Evolutionary conservation across 1,140 invertebrate species (phyloP).

Genomic region (Hormaphis cornu): DNA sequence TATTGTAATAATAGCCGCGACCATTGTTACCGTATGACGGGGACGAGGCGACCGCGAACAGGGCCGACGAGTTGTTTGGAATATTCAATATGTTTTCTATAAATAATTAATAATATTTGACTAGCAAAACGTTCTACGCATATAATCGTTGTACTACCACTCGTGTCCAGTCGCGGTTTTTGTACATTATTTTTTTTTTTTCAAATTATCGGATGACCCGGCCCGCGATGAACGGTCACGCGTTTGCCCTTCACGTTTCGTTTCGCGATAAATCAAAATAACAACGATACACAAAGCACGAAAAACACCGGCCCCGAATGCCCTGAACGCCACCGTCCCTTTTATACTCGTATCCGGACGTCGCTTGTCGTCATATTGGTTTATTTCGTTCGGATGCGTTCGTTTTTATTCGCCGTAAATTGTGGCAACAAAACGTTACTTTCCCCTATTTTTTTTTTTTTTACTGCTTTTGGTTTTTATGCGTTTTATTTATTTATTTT

Average conservation of each 20-base stretch:
- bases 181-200: background rate
- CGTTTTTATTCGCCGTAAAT: conserved; percentile 32
- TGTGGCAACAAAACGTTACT: conserved; percentile 30
- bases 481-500: background rate
- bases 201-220: too few relatives aligned
- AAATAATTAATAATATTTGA: too few relatives aligned
- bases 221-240: too few relatives aligned
- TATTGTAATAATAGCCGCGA: too few relatives aligned
- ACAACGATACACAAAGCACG: conserved; percentile 6
- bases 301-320: background rate
- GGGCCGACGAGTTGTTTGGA: too few relatives aligned
- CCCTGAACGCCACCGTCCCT: too few relatives aligned
- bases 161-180: too few relatives aligned
- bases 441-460: background rate
- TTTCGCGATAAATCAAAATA: conserved; percentile 18
- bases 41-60: too few relatives aligned
- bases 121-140: too few relatives aligned
- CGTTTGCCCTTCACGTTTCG: background rate
- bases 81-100: too few relatives aligned
- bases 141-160: too few relatives aligned
- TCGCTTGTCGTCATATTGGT: conserved; percentile 32
- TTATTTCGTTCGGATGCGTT: conserved; percentile 31
- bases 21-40: too few relatives aligned
- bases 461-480: background rate
- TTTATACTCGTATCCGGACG: conserved; percentile 27